Percentiles rank a stretch among this genome's conserved stretches.
Evolutionary conservation across 2,113 vertebrate species (phyloP).

Genomic region (Aldabrachelys gigantea): DNA sequence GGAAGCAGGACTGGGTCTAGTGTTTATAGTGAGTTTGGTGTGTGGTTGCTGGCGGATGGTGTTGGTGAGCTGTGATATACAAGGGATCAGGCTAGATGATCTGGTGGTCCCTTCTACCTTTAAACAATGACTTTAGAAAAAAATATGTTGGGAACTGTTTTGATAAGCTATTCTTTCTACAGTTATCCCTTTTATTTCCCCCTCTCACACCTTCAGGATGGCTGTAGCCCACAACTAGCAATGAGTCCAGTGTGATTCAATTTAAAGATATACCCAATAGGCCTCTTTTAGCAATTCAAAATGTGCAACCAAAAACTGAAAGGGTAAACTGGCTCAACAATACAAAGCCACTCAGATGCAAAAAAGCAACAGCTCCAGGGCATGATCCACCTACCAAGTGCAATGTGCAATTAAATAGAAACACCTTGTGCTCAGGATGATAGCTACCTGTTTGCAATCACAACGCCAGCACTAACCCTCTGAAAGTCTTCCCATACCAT

Average conservation of each 20-base stretch:
- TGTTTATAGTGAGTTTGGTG: rapidly evolving
- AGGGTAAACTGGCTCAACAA: neutral
- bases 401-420: too few relatives aligned
- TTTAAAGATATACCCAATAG: neutral
- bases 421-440: rapidly evolving
- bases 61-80: neutral
- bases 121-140: neutral
- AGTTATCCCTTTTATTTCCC: rapidly evolving
- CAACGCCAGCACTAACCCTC: rapidly evolving
- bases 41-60: neutral
- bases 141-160: rapidly evolving
- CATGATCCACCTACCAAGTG: rapidly evolving
- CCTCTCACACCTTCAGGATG: neutral
- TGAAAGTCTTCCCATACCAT: neutral
- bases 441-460: neutral
- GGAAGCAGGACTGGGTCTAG: rapidly evolving
- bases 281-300: neutral
- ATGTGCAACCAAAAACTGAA: neutral
- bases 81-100: neutral
- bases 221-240: rapidly evolving
- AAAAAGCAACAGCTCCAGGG: neutral
- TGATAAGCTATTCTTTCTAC: neutral
- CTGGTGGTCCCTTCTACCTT: neutral
- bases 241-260: neutral
- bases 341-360: neutral